Evolutionary conservation across 2,797 vertebrate species (phyloP), one percentile per base, ranked within the genome.

Genomic region (Tolypeutes matacus): DNA sequence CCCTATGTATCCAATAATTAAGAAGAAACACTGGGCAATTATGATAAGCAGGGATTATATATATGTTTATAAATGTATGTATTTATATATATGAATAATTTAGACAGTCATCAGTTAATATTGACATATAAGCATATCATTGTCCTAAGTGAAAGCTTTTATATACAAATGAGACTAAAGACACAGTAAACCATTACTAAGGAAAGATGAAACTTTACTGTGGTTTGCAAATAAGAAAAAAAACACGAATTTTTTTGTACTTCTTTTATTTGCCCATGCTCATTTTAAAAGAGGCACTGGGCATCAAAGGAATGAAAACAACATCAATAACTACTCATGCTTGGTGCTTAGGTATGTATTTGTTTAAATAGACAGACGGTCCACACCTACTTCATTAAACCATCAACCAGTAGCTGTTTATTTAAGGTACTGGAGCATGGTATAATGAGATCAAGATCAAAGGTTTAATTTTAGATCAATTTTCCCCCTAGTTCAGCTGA

Each of bases 391-490:
- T 65, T 69, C 18, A 90, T 83, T 86, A 86, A 77, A 17, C 23
- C 51, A 36, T 86, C 69, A 77, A 39, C 86, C 90, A 94, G 34
- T 20, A 90, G 56, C 25, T 46, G 34, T 10, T 89, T 94, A 89
- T 82, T 58, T 89, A 53, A 64, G 82, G 69, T 70, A 86, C 67
- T 86, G 81, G 11, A 23, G 34, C 25, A 69, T 18, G 23, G 18
- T 62, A 36, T 62, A 84, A 84, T 3, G 49, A 96, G 58, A 77
- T 49, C 31, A 70, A 75, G 31, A 17, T 75, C 34, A 86, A 56
- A 75, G 29, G 42, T 70, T 86, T 64, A 86, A 73, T 34, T 49
- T 64, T 87, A 34, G 31, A n/a, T 49, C 36, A 25, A 36, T 67
- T 73, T 64, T 73, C 1, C 12, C 10, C 23, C 23, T 89, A 31